Percentiles rank a stretch among this genome's conserved stretches.
Evolutionary conservation across 2,888 invertebrate genomes (phyloP).

Genomic region (Ypsolopha scabrella): DNA sequence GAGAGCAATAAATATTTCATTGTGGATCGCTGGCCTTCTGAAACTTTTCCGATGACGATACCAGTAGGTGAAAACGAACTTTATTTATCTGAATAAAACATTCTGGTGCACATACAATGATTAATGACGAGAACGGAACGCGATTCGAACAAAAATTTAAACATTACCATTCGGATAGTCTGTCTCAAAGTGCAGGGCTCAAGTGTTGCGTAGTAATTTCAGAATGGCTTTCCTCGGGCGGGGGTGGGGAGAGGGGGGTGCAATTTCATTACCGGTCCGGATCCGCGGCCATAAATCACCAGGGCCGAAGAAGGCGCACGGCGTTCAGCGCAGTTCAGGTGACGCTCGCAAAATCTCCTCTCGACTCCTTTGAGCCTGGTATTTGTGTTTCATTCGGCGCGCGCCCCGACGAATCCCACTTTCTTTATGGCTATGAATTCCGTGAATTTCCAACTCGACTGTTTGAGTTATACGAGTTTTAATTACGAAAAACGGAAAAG

Average conservation of each 20-base stretch:
- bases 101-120: slow-evolving; percentile 1
- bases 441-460: slow-evolving; percentile 37
- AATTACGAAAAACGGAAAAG: slow-evolving; percentile 38
- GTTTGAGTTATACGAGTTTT: slow-evolving; percentile 40
- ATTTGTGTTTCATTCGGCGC: slow-evolving; percentile 54
- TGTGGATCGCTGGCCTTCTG: slow-evolving; percentile 15
- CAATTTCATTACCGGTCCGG: slow-evolving; percentile 71
- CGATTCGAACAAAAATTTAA: slow-evolving; percentile 25
- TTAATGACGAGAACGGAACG: slow-evolving; percentile 1
- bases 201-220: slow-evolving; percentile 65
- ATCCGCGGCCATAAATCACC: slow-evolving; percentile 70
- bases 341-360: slow-evolving; percentile 58
- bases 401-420: slow-evolving; percentile 44
- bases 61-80: neutral
- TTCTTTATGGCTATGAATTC: slow-evolving; percentile 63
- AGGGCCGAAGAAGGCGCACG: slow-evolving; percentile 64
- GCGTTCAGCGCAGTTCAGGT: slow-evolving; percentile 68
- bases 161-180: slow-evolving; percentile 33
- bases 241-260: slow-evolving; percentile 53
- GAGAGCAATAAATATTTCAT: slow-evolving; percentile 55
- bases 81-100: neutral
- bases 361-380: slow-evolving; percentile 36
- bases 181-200: slow-evolving; percentile 43
- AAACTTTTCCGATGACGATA: neutral
- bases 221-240: slow-evolving; percentile 50